Evolutionary conservation across 2,888 invertebrate genomes (phyloP), one percentile per base, ranked within the genome.

Genomic region (Abrostola tripartita): DNA sequence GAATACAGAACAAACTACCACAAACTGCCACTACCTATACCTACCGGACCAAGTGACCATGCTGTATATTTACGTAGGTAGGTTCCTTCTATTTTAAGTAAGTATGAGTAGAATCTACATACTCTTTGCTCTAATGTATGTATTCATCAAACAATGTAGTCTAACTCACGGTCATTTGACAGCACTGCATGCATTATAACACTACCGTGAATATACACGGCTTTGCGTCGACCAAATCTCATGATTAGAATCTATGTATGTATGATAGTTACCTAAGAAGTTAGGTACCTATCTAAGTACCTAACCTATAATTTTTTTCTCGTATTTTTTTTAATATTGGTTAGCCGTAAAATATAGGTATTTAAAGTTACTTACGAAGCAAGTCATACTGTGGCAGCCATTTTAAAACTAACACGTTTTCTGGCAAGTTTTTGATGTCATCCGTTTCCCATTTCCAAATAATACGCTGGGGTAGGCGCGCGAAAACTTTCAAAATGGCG

Each of bases 381-480:
- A 97, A 91, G 82, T 96, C 96, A 76, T 95, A 95, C 76, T 97
- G 97, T 0, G 97, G 96, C 82, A 96, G 85, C 97, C 97, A 97
- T 68, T 95, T 95, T 74, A 90, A 90, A 11, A 95, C 83, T 80
- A 95, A 90, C 0, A 97, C 94, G 81, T 97, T 96, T 40, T 91
- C 84, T 0, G 96, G 95, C 70, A 96, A 89, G 55, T 76, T 72
- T 14, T 90, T 90, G 0, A 93, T 90, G 76, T 95, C 85, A 6
- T 94, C 89, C 2, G 95, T 95, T 84, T 97, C 97, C 96, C 96
- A 97, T 90, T 97, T 97, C 97, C 97, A 97, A 42, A 97, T 86
- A 1, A 97, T 95, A 53, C 95, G 95, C 74, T 96, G 95, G 5
- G 96, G 94, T 37, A 97, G 86, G 35, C 93, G 90, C 0, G 92